phyloP scores from a whole-genome alignment of 2,113 vertebrate genomes.

The Hyaena hyaena region DNA sequence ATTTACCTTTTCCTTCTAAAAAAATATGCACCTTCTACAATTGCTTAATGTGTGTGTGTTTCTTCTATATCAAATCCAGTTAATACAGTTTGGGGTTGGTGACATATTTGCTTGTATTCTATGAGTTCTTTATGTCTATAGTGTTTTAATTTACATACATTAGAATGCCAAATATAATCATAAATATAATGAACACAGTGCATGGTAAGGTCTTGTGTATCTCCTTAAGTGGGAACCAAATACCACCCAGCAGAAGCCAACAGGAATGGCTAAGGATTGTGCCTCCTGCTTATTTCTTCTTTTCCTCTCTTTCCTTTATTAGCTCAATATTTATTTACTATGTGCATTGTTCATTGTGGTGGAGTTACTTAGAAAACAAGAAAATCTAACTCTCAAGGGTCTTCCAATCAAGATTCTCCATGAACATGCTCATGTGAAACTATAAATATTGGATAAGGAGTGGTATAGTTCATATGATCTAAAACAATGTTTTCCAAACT shows the following conservation, averaged over 20 bases:
- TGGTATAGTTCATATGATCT: neutral
- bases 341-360: neutral
- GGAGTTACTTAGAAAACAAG: neutral
- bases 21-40: neutral
- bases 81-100: neutral
- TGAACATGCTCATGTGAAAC: neutral
- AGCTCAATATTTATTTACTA: neutral
- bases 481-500: conserved; percentile 32
- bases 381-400: neutral
- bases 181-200: neutral
- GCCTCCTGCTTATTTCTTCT: neutral
- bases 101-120: neutral
- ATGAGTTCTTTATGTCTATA: neutral
- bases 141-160: neutral
- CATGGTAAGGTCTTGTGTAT: neutral
- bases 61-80: neutral
- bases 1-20: neutral
- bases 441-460: neutral
- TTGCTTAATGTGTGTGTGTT: neutral
- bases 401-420: neutral
- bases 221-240: neutral
- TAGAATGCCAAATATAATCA: neutral
- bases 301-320: neutral
- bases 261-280: neutral
- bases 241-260: neutral